Percentiles rank a stretch among this genome's conserved stretches.
Evolutionary conservation across 2,797 vertebrate genomes (phyloP).

Genomic region (Hapalemur alaotrensis): DNA sequence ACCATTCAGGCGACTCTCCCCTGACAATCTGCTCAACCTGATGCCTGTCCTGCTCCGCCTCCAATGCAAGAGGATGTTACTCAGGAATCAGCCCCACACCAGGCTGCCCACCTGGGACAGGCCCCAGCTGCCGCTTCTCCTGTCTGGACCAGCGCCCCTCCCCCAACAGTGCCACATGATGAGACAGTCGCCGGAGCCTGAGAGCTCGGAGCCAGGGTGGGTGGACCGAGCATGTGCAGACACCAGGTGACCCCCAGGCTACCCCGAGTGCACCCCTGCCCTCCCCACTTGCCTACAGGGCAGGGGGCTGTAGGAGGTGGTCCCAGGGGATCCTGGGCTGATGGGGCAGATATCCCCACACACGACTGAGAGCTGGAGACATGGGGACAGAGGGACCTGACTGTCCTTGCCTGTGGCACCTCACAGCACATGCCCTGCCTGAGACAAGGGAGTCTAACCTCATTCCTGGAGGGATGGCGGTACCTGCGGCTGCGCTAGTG

Average conservation of each 20-base stretch:
- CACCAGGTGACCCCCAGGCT: not conserved
- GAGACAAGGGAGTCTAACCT: not conserved
- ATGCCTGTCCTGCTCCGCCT: not conserved
- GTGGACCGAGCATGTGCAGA: not conserved
- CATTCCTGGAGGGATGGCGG: not conserved
- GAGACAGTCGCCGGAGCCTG: not conserved
- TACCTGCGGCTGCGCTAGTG: not conserved
- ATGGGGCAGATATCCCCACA: not conserved
- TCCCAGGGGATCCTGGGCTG: not conserved
- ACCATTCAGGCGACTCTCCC: not conserved
- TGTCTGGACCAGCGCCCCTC: not conserved
- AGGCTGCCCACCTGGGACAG: not conserved
- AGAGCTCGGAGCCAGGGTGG: not conserved
- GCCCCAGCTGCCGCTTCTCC: not conserved
- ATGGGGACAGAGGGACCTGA: accelerated
- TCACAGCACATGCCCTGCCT: accelerated
- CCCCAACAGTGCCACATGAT: accelerated
- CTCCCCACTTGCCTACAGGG: not conserved
- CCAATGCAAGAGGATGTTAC: not conserved
- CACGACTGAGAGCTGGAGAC: not conserved
- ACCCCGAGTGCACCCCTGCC: not conserved
- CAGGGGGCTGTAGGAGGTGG: too few relatives aligned
- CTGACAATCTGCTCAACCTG: not conserved
- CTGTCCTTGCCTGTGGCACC: too few relatives aligned
- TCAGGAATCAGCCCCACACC: not conserved